Evolutionary conservation across 2,797 vertebrate species (phyloP), one percentile per base, ranked within the genome.

Genomic region (Octomys mimax): DNA sequence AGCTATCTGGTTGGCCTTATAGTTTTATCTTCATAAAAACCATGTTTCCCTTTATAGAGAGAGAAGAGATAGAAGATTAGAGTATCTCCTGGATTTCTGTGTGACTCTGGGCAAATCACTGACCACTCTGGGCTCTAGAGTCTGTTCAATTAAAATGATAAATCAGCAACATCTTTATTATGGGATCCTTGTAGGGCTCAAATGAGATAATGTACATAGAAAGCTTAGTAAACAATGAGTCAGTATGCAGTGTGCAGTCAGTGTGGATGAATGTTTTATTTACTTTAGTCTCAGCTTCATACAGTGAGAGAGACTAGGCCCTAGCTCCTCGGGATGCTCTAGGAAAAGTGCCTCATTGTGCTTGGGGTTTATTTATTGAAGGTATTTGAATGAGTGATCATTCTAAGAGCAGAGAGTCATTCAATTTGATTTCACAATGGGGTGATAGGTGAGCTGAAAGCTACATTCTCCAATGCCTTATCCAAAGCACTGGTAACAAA

Each of bases 351-450:
- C 64, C 89, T 95, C 94, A 77, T 89, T 97, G 79, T 95, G 61
- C 92, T 96, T 94, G 84, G 52, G 70, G 52, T 96, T 98, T 96
- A 95, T 97, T 97, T 98, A 95, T 95, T 97, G 97, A 92, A 90
- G 89, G 54, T 8, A 36, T 97, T 96, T 95, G 95, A 97, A 96
- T 93, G 92, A 97, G 84, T 3, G 81, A 92, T 98, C 93, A 85
- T 92, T 98, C 73, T 86, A 95, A 97, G 90, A 91, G 89, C 92
- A 94, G 92, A 96, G 97, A 95, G 93, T 85, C 77, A 81, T 97
- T 98, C 97, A 95, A 85, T 96, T 96, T 81, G 19, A 93, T 97
- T 98, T 98, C 97, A 87, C 83, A 94, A 91, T 93, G 91, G 75
- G 82, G 18, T 97, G 92, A 97, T 96, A 77, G 89, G 66, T 97